Evolutionary conservation across 2,797 vertebrate genomes (phyloP).

Genomic region (Acanthornis magna): DNA sequence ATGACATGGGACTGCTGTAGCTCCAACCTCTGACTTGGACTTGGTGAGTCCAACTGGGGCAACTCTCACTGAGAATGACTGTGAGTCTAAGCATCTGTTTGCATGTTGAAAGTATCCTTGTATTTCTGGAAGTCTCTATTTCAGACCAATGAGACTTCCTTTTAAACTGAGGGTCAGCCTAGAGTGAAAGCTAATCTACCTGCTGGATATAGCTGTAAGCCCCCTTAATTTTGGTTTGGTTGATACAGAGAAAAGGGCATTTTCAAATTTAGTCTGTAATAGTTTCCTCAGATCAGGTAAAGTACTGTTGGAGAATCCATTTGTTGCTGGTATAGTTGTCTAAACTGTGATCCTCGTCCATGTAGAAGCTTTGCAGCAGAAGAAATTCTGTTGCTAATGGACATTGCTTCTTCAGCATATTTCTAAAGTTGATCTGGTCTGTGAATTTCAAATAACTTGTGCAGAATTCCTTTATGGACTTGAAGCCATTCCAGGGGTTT

Average conservation of each 20-base stretch:
- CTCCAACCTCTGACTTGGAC: neutral
- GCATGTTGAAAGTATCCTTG: neutral
- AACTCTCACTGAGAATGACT: neutral
- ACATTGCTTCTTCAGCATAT: neutral
- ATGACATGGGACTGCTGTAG: neutral
- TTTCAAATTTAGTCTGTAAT: neutral
- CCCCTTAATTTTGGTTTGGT: neutral
- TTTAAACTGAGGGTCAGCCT: neutral
- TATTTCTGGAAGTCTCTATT: neutral
- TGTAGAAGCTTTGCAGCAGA: neutral
- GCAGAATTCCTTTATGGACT: slow-evolving; percentile 9
- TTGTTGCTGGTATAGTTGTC: neutral
- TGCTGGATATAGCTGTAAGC: neutral
- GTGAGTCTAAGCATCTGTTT: neutral
- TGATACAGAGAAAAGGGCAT: neutral
- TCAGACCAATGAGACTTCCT: neutral
- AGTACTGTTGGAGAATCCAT: neutral
- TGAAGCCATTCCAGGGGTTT: slow-evolving; percentile 12
- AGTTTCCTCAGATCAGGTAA: neutral
- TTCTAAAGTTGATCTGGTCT: neutral
- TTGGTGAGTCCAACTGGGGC: neutral
- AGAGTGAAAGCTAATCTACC: neutral
- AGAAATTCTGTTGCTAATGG: neutral
- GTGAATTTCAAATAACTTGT: neutral
- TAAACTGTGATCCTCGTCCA: neutral